Conservation (phyloP, 2,113 vertebrate species). For the Haemorhous mexicanus region DNA sequence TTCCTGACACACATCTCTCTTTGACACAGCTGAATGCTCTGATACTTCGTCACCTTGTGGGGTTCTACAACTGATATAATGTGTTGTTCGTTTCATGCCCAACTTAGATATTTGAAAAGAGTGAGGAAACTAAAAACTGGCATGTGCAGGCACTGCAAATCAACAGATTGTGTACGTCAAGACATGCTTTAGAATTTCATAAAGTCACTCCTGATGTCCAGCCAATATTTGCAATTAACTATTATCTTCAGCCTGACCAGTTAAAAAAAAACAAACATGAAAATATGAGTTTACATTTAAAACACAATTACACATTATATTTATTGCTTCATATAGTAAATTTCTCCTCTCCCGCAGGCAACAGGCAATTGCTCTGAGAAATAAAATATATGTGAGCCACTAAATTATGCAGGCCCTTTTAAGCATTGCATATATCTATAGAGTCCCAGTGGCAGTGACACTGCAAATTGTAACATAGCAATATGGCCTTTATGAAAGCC, state of each 20-base stretch:
- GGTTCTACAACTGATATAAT: neutral
- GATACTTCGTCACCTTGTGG: neutral
- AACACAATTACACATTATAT: neutral
- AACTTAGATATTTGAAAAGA: neutral
- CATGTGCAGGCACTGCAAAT: neutral
- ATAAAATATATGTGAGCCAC: neutral
- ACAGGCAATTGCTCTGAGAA: neutral
- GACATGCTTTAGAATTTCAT: neutral
- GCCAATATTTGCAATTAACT: neutral
- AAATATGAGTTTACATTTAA: conserved; percentile 4
- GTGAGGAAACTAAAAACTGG: neutral
- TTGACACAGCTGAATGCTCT: neutral
- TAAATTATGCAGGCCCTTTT: neutral
- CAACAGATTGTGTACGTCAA: neutral
- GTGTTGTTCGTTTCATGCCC: conserved; percentile 19
- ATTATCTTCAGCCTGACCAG: neutral
- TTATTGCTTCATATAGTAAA: conserved; percentile 9
- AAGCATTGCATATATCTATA: neutral
- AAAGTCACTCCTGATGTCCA: conserved; percentile 5
- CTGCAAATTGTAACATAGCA: neutral
- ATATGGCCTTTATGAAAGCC: neutral
- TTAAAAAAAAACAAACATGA: neutral
- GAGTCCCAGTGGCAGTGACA: neutral
- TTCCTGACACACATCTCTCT: conserved; percentile 9
- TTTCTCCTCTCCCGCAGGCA: neutral